These are phyloP conservation scores for Trematomus loennbergii DNA, from an alignment of 2,113 vertebrate species.

Conservation along the genomic window DNA sequence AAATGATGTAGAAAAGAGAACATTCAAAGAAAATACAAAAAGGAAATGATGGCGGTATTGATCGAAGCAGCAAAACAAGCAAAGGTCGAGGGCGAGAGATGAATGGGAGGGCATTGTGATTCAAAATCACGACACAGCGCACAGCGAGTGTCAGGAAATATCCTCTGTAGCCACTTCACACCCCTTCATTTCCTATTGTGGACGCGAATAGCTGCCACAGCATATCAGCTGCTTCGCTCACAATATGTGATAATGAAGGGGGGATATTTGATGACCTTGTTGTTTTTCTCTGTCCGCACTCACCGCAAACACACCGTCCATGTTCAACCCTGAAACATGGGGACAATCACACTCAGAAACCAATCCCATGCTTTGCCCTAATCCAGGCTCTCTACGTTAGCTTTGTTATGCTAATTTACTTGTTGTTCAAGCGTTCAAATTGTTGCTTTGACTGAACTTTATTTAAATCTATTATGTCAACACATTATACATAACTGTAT, in stretches of 20 bases:
- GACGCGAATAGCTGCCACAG: slow-evolving; percentile 20
- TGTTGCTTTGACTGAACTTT: no score
- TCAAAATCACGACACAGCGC: background rate
- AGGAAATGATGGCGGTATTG: background rate
- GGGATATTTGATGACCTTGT: background rate
- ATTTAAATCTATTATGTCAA: no score
- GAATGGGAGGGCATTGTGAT: background rate
- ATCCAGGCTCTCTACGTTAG: slow-evolving; percentile 1
- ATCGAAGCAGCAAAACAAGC: background rate
- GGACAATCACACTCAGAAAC: background rate
- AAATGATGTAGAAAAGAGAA: background rate
- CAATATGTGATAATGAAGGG: slow-evolving; percentile 17
- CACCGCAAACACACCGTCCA: background rate
- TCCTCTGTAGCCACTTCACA: slow-evolving; percentile 5
- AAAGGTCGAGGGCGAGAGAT: background rate
- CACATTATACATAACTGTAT: no score
- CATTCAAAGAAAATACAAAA: background rate
- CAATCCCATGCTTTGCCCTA: slow-evolving; percentile 7
- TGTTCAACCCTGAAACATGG: background rate
- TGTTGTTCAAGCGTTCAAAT: slow-evolving; percentile 1
- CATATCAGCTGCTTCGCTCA: slow-evolving; percentile 15
- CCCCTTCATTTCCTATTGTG: slow-evolving; percentile 11
- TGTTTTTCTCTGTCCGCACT: no score
- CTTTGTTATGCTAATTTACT: slow-evolving; percentile 27
- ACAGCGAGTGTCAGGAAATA: slow-evolving; percentile 12